A percentile compares a stretch with the other conserved stretches of the same genome.
phyloP scores from a whole-genome alignment of 30 jellyfish, hydroid and myxozoan species.

The Mastigias papua region DNA sequence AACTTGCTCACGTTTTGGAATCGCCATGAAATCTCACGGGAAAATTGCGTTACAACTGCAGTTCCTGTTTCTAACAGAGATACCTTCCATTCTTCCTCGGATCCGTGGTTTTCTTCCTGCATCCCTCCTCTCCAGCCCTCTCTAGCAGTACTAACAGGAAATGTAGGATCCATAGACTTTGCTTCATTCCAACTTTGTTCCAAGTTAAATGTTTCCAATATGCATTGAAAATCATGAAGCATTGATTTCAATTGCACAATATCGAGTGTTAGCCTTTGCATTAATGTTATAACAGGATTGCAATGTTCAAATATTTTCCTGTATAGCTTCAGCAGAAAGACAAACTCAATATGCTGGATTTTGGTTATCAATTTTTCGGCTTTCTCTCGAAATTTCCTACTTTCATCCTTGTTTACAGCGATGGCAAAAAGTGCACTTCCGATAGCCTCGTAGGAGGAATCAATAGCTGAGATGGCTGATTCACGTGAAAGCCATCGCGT shows the following conservation, averaged over 20 bases:
- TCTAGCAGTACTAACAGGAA: conserved; percentile 54
- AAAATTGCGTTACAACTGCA: conserved; percentile 10
- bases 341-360: conserved; percentile 28
- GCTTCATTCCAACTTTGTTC: conserved; percentile 57
- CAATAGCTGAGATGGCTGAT: conserved; percentile 31
- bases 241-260: conserved; percentile 17
- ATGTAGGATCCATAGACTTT: conserved; percentile 40
- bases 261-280: conserved; percentile 62
- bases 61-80: conserved; percentile 3
- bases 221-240: conserved; percentile 32
- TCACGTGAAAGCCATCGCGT: conserved; percentile 75
- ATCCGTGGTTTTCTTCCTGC: conserved; percentile 51
- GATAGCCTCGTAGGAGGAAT: conserved; percentile 32
- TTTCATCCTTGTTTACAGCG: conserved; percentile 4
- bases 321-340: conserved; percentile 25
- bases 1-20: conserved; percentile 32
- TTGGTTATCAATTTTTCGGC: conserved; percentile 24
- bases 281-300: conserved; percentile 45
- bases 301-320: conserved; percentile 48
- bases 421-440: conserved; percentile 34
- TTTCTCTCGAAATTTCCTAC: conserved; percentile 17
- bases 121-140: conserved; percentile 72
- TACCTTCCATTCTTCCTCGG: conserved; percentile 36
- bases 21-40: conserved; percentile 59
- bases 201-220: background rate